phyloP scores from a whole-genome alignment of 2,797 vertebrate genomes.

The Squalus acanthias region DNA sequence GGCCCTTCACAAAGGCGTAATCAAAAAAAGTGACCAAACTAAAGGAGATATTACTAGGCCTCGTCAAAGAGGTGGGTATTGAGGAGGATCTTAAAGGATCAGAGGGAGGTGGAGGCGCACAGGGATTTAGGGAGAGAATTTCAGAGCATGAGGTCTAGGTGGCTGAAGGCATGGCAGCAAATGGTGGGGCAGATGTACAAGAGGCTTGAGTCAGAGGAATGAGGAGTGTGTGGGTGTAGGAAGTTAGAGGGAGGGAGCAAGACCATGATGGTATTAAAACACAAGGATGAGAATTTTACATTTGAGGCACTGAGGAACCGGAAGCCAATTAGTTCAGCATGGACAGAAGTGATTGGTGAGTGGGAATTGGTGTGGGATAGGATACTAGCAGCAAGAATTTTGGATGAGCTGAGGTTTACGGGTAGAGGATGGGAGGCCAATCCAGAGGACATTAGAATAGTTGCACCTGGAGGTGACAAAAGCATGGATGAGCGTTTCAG shows the following conservation, averaged over 20 bases:
- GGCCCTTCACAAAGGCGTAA: neutral
- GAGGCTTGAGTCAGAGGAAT: too few relatives aligned
- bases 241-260: neutral
- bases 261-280: neutral
- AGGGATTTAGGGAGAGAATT: neutral
- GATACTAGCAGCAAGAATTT: neutral
- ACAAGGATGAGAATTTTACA: neutral
- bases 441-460: neutral
- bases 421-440: neutral
- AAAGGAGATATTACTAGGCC: neutral
- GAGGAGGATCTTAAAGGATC: neutral
- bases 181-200: neutral
- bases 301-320: neutral
- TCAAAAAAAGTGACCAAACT: neutral
- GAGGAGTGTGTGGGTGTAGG: neutral
- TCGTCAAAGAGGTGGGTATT: neutral
- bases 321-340: neutral
- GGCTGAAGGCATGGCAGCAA: neutral
- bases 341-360: neutral
- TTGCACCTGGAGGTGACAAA: neutral
- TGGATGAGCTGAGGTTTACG: neutral
- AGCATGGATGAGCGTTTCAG: neutral
- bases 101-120: neutral
- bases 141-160: neutral
- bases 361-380: neutral